Evolutionary conservation across 2,888 invertebrate species (phyloP).

Genomic region (Diogma glabrata): DNA sequence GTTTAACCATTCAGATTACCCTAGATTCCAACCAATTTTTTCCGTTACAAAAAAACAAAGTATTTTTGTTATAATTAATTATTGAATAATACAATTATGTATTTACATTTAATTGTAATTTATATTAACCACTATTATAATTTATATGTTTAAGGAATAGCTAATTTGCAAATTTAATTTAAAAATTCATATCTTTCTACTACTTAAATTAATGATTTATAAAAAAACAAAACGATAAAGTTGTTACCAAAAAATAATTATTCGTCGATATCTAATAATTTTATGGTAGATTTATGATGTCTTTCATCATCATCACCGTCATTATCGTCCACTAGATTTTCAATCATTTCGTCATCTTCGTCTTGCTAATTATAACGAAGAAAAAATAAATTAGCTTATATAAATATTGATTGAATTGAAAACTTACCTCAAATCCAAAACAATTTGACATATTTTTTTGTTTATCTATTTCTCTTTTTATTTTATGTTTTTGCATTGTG

Average conservation of each 20-base stretch:
- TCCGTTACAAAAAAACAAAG: too few species aligned
- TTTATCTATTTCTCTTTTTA: constrained; percentile 16
- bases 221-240: too few species aligned
- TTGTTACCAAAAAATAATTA: constrained; percentile 1
- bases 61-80: too few species aligned
- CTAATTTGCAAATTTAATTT: too few species aligned
- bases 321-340: constrained; percentile 20
- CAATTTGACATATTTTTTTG: constrained; percentile 65
- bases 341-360: constrained; percentile 22
- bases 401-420: not conserved
- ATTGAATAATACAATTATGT: too few species aligned
- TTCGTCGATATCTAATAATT: constrained; percentile 22
- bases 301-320: constrained; percentile 21
- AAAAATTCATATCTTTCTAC: too few species aligned
- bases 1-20: too few species aligned
- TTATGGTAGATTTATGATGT: constrained; percentile 23
- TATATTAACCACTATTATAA: too few species aligned
- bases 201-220: too few species aligned
- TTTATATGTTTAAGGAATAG: too few species aligned
- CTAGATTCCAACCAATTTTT: too few species aligned
- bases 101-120: too few species aligned
- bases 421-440: constrained; percentile 69
- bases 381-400: not conserved
- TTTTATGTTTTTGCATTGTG: constrained; percentile 32
- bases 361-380: constrained; percentile 21